These are phyloP conservation scores for Trichopria drosophilae DNA, from an alignment of 2,888 invertebrate genomes.

Conservation along the genomic window DNA sequence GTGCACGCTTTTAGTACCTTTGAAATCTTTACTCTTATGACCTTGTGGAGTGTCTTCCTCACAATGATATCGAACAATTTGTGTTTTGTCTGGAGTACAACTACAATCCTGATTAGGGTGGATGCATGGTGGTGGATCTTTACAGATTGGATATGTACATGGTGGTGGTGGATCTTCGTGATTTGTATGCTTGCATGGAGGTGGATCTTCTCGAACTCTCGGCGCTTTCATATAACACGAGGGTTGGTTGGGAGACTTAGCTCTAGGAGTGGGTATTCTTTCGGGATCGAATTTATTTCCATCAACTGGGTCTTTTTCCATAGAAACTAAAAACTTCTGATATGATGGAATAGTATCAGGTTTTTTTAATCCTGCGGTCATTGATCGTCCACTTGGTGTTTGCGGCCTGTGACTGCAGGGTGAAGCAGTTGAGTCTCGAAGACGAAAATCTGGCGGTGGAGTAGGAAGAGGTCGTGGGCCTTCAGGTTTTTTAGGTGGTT, in stretches of 20 bases:
- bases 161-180: conserved; percentile 45
- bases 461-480: conserved; percentile 52
- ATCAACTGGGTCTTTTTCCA: conserved; percentile 48
- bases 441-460: conserved; percentile 51
- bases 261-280: conserved; percentile 54
- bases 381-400: conserved; percentile 64
- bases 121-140: conserved; percentile 48
- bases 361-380: conserved; percentile 62
- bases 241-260: conserved; percentile 65
- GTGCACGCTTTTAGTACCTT: conserved; percentile 55
- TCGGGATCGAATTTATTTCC: conserved; percentile 46
- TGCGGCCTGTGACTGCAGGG: conserved; percentile 64
- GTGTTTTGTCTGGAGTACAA: conserved; percentile 45
- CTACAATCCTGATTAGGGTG: conserved; percentile 23
- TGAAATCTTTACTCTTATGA: conserved; percentile 46
- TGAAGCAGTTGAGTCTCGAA: conserved; percentile 58
- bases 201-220: conserved; percentile 62
- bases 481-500: conserved; percentile 35
- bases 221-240: conserved; percentile 63
- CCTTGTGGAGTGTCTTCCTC: conserved; percentile 56
- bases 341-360: conserved; percentile 80
- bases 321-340: conserved; percentile 76
- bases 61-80: conserved; percentile 48
- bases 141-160: conserved; percentile 52
- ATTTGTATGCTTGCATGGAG: conserved; percentile 47